Percentiles rank a stretch among this genome's conserved stretches.
These are phyloP conservation scores for Synergus umbraculus DNA, from an alignment of 2,888 invertebrate genomes.

Conservation along the genomic window DNA sequence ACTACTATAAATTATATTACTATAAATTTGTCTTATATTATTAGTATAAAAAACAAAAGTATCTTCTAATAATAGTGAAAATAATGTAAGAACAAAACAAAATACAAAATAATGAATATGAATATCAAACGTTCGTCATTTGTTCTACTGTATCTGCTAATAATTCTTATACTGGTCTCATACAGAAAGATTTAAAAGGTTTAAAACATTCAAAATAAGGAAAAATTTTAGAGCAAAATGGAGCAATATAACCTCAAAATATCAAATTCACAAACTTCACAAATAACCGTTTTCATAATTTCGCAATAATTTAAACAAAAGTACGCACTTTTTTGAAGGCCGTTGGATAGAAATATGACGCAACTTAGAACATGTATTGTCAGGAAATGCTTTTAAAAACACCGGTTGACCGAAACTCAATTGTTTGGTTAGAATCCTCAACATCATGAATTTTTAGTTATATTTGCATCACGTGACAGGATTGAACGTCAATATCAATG, in stretches of 20 bases:
- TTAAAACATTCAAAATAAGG: slow-evolving; percentile 5
- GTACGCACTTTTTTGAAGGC: slow-evolving; percentile 68
- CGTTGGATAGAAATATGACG: slow-evolving; percentile 63
- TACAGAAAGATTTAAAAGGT: no score
- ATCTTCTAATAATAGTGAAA: no score
- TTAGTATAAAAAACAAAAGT: no score
- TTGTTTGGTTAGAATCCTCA: slow-evolving; percentile 47
- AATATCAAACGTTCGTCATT: no score
- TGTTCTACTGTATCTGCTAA: no score
- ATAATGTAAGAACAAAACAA: no score
- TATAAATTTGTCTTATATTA: no score
- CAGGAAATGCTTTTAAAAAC: slow-evolving; percentile 42
- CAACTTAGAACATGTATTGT: slow-evolving; percentile 54
- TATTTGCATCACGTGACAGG: slow-evolving; percentile 19
- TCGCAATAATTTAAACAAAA: slow-evolving; percentile 13
- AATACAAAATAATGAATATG: no score
- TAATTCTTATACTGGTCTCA: no score
- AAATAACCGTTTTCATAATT: neutral
- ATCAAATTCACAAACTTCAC: neutral
- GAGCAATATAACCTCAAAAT: neutral
- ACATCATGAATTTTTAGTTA: slow-evolving; percentile 46
- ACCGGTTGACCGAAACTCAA: slow-evolving; percentile 42
- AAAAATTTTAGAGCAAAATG: no score
- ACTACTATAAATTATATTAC: no score
- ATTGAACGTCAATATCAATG: slow-evolving; percentile 8